phyloP scores from a whole-genome alignment of 2,797 vertebrate genomes.

The Neosilurus mollespiculum region DNA sequence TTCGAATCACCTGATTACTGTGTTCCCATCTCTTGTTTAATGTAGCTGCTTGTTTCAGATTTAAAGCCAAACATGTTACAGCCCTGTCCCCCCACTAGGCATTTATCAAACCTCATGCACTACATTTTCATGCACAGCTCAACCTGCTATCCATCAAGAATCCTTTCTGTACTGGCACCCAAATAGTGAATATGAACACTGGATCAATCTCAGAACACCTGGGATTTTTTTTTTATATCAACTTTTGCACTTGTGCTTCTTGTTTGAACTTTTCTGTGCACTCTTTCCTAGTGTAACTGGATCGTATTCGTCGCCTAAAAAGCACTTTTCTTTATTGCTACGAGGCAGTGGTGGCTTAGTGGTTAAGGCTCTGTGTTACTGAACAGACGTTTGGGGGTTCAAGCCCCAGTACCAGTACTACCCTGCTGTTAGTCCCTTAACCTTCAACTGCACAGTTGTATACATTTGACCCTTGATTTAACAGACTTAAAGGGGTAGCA shows the following conservation, averaged over 20 bases:
- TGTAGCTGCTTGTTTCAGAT: not conserved
- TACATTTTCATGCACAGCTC: not conserved
- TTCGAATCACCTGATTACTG: not conserved
- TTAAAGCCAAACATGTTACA: not conserved
- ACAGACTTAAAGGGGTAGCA: too few species aligned
- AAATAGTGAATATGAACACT: not conserved
- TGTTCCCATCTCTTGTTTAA: not conserved
- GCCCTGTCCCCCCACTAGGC: not conserved
- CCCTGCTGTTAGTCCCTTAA: too few species aligned
- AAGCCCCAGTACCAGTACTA: too few species aligned
- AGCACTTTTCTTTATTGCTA: too few species aligned
- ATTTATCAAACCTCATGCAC: not conserved
- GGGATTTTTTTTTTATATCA: not conserved
- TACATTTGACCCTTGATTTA: too few species aligned
- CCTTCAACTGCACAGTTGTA: too few species aligned
- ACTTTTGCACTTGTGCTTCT: not conserved
- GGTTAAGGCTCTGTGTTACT: too few species aligned
- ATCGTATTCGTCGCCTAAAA: not conserved
- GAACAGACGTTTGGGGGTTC: too few species aligned
- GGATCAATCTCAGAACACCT: not conserved
- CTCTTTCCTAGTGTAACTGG: not conserved
- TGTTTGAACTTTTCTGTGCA: not conserved
- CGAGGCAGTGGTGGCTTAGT: too few species aligned
- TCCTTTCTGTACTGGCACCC: not conserved
- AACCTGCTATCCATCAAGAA: not conserved